These are phyloP conservation scores for Haliclona indistincta DNA, from an alignment of 37 sponge, comb jelly and placozoan genomes.

Conservation along the genomic window DNA sequence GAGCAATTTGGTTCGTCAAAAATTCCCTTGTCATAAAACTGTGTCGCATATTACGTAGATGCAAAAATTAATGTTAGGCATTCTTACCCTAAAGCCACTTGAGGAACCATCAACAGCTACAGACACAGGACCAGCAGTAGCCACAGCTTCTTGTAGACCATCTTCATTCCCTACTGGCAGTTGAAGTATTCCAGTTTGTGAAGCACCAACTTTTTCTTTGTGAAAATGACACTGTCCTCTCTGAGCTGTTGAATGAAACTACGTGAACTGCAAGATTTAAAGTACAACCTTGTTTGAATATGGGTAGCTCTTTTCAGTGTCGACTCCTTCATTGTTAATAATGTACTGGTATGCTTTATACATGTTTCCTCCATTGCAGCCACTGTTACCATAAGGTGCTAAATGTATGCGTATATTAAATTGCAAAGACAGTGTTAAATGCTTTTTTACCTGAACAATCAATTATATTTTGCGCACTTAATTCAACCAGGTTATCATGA, in stretches of 20 bases:
- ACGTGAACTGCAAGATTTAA: neutral
- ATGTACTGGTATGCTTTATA: constrained; percentile 73
- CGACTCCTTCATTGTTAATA: constrained; percentile 72
- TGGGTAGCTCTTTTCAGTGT: constrained; percentile 78
- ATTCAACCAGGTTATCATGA: constrained; percentile 58
- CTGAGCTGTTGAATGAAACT: too few species aligned
- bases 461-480: constrained; percentile 88
- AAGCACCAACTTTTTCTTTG: constrained; percentile 40
- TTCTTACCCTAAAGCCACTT: constrained; percentile 65
- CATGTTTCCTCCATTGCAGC: constrained; percentile 76
- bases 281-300: constrained; percentile 56
- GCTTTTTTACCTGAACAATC: constrained; percentile 73
- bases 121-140: constrained; percentile 82
- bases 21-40: constrained; percentile 61
- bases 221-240: constrained; percentile 59
- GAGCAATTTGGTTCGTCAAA: constrained; percentile 51
- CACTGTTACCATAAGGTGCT: constrained; percentile 78
- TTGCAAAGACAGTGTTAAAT: neutral
- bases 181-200: constrained; percentile 41
- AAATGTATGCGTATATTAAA: neutral
- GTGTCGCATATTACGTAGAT: too few species aligned
- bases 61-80: constrained; percentile 3
- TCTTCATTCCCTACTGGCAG: constrained; percentile 63
- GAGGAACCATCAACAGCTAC: constrained; percentile 76
- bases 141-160: constrained; percentile 77